phyloP scores from a whole-genome alignment of 64 coral and sea anemone genomes.

The Actinia tenebrosa region DNA sequence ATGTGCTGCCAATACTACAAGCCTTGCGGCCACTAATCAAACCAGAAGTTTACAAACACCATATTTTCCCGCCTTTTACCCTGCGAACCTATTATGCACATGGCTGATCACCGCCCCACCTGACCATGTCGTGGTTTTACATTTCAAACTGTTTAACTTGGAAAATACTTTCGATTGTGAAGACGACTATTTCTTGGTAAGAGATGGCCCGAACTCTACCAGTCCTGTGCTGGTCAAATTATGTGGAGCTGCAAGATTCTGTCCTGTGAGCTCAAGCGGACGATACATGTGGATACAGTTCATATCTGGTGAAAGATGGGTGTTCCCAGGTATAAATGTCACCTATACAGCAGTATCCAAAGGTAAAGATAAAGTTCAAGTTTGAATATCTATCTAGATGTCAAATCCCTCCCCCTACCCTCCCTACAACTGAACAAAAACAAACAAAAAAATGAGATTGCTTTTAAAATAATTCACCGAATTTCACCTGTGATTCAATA shows the following conservation, averaged over 20 bases:
- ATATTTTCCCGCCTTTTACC: neutral
- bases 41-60: neutral
- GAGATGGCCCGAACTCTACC: neutral
- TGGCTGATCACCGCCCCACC: slow-evolving; percentile 11
- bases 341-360: neutral
- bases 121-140: neutral
- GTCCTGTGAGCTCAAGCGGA: neutral
- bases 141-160: neutral
- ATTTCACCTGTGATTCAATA: neutral
- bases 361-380: neutral
- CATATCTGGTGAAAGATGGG: neutral
- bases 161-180: neutral
- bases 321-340: no score
- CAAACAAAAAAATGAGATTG: neutral
- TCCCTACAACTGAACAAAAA: neutral
- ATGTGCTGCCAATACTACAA: neutral
- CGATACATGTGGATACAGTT: neutral
- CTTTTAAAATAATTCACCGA: neutral
- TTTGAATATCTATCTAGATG: no score
- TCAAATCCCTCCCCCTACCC: no score
- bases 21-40: neutral
- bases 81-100: neutral
- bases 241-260: neutral
- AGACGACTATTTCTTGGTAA: neutral
- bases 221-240: neutral